Percentiles rank a stretch among this genome's conserved stretches.
Evolutionary conservation across 2,113 vertebrate genomes (phyloP).

Genomic region (Ardeotis arabs): DNA sequence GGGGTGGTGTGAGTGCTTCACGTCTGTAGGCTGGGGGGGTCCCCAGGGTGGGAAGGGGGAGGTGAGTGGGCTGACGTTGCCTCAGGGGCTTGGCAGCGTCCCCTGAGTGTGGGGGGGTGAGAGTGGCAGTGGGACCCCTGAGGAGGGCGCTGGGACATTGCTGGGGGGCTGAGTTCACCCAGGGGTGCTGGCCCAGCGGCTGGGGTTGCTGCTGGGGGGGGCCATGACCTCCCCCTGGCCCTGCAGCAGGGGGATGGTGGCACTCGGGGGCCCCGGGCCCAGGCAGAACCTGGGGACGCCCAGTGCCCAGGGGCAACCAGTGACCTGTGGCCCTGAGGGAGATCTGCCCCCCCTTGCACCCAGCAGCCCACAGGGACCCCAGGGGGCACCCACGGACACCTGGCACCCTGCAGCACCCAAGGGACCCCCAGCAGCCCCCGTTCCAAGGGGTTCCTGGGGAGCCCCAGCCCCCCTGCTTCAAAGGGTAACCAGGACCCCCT

Average conservation of each 20-base stretch:
- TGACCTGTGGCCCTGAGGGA: background rate
- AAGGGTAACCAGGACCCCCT: no score
- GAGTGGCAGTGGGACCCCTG: background rate
- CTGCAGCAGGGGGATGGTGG: background rate
- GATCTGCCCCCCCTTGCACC: background rate
- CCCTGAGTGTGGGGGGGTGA: background rate
- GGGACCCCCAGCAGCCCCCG: background rate
- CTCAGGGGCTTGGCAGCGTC: background rate
- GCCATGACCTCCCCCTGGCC: accelerated
- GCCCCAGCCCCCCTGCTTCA: background rate
- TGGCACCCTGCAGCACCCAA: background rate
- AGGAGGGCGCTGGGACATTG: background rate
- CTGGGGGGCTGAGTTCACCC: background rate
- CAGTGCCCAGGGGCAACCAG: no score
- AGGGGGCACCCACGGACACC: no score
- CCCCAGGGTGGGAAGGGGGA: accelerated
- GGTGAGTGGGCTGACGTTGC: background rate
- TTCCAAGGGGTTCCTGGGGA: background rate
- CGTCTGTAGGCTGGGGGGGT: background rate
- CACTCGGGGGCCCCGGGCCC: background rate
- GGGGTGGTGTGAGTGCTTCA: background rate
- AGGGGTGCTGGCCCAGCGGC: background rate
- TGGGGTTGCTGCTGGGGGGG: no score
- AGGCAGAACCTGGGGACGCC: background rate
- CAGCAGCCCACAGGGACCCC: background rate